These are phyloP conservation scores for Holcopasites calliopsidis DNA, from an alignment of 1,140 invertebrate species.

Conservation along the genomic window DNA sequence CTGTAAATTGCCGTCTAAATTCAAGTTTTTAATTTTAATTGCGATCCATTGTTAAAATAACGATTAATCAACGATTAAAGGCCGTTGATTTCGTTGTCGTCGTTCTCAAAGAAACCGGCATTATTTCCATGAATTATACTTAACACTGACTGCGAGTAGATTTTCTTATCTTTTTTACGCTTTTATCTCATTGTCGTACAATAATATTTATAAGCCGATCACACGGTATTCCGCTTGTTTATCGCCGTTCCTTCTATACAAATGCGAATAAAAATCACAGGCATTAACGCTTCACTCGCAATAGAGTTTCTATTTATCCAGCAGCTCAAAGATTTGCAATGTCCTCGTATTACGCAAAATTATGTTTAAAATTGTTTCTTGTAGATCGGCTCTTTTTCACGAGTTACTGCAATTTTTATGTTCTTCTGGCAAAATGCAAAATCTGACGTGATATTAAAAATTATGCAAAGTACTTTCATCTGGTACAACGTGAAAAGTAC, in stretches of 20 bases:
- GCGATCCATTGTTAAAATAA: not conserved
- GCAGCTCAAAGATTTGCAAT: not conserved
- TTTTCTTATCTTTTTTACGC: constrained; percentile 34
- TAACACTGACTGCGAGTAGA: constrained; percentile 10
- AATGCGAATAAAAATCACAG: not conserved
- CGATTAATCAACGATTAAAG: not conserved
- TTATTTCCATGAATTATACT: constrained; percentile 46
- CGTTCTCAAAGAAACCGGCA: constrained; percentile 44
- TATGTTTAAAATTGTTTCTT: not conserved
- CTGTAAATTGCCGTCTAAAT: constrained; percentile 19
- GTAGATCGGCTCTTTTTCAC: not conserved
- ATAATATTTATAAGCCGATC: constrained; percentile 15
- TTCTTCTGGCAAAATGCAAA: not conserved
- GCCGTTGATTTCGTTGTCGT: not conserved
- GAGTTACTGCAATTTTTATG: too few relatives aligned
- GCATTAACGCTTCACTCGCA: not conserved
- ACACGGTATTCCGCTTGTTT: not conserved
- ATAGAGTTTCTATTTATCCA: not conserved
- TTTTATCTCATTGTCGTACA: constrained; percentile 24
- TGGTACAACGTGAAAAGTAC: not conserved
- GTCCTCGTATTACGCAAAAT: not conserved
- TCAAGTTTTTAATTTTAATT: constrained; percentile 43
- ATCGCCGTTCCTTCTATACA: not conserved
- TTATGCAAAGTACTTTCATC: too few relatives aligned
- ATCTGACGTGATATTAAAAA: too few relatives aligned